These are phyloP conservation scores for Gymnogyps californianus DNA, from an alignment of 2,113 vertebrate species.

Conservation along the genomic window DNA sequence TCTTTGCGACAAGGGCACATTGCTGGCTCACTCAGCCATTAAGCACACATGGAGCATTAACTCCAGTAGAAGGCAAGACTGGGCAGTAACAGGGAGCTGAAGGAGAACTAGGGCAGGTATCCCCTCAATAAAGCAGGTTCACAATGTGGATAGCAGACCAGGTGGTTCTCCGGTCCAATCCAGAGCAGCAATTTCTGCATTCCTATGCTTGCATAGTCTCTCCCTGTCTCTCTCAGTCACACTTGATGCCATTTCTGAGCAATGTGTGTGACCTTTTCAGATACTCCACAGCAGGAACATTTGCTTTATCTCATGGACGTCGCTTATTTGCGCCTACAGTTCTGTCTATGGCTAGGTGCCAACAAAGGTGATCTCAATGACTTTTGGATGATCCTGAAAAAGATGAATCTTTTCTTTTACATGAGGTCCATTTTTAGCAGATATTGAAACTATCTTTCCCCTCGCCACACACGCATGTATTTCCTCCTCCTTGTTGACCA, in stretches of 20 bases:
- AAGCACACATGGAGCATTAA: neutral
- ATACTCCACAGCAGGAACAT: neutral
- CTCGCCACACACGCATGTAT: rapidly evolving
- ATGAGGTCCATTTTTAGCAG: neutral
- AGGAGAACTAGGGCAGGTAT: neutral
- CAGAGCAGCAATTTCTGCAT: neutral
- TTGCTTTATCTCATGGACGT: neutral
- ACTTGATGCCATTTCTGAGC: neutral
- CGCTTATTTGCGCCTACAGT: neutral
- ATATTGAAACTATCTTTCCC: neutral
- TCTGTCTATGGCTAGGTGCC: neutral
- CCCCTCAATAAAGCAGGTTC: neutral
- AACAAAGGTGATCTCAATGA: neutral
- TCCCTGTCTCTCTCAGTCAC: neutral
- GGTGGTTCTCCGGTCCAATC: neutral
- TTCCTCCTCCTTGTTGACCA: neutral
- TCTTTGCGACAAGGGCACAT: neutral
- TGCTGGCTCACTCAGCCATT: neutral
- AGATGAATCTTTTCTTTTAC: neutral
- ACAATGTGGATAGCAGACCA: neutral
- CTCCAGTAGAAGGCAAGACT: neutral
- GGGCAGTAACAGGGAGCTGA: neutral
- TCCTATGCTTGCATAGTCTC: neutral
- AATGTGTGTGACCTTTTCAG: neutral
- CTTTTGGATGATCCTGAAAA: neutral